Base-by-base conservation (phyloP, 1,140 invertebrate genomes). In the Drosophila eugracilis region DNA sequence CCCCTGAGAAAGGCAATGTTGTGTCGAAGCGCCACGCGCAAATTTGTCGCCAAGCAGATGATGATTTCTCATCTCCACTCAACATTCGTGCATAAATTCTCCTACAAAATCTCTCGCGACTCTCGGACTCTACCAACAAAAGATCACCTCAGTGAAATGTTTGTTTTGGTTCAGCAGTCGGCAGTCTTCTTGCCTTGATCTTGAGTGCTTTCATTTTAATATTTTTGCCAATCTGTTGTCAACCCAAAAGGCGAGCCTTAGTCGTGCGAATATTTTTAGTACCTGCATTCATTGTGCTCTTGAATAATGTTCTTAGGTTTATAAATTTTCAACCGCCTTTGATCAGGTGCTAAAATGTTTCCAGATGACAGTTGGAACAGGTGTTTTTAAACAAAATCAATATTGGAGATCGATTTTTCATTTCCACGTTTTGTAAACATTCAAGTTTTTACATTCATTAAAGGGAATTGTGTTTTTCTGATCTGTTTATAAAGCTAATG, bases 101-200 rank as follows among this genome's bases (percentile, higher is more conserved):
- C 37, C 17, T n/a, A n/a, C n/a, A n/a, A 65, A 72, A 54, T 54
- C 47, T 69, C n/a, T n/a, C n/a, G n/a, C n/a, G n/a, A n/a, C 28
- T 45, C n/a, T n/a, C n/a, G 45, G 48, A 50, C 44, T 50, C 9
- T 3, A 28, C 28, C 45, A 71, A 57, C 73, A 63, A 70, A 52
- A 77, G 52, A 50, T 65, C 39, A 83, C 60, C 66, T 55, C 62
- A 67, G 44, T 30, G 34, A 28, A 70, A 60, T 60, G 69, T 72
- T 73, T 74, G 58, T 75, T 86, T 86, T 86, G 81, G 72, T 86
- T 86, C 84, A 72, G 30, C 70, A 41, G 19, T 62, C 21, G 12
- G 48, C n/a, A n/a, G n/a, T n/a, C n/a, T n/a, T 26, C 50, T 70
- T 57, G 84, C 84, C 83, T 86, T 86, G 83, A 86, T 88, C 83